Conservation (phyloP, 92 coral and sea anemone species). For the Epizoanthus illoricatus region DNA sequence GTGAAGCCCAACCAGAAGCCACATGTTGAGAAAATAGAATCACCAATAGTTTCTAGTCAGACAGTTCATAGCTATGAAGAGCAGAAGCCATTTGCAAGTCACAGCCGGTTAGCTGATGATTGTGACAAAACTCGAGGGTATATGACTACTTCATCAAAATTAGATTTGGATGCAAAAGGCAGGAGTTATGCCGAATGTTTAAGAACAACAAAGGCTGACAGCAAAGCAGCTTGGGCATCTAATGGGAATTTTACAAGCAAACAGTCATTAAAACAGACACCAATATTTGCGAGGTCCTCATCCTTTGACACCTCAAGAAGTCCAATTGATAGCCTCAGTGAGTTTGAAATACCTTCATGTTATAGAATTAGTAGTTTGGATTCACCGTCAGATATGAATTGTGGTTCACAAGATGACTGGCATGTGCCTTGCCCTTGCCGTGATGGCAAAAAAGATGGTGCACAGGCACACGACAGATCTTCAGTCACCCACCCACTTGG, state of each 20-base stretch:
- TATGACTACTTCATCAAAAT: background rate
- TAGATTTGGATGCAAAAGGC: background rate
- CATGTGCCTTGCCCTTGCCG: background rate
- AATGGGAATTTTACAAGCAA: background rate
- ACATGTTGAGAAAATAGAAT: background rate
- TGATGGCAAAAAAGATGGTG: no score
- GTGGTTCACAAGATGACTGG: background rate
- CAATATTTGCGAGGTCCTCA: background rate
- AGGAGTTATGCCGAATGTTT: conserved; percentile 2
- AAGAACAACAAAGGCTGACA: background rate
- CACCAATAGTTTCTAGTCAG: background rate
- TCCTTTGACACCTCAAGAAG: background rate
- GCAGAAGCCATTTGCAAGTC: background rate
- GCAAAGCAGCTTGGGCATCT: background rate
- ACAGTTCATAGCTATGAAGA: background rate
- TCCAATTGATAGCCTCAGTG: conserved; percentile 62
- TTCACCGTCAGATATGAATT: background rate
- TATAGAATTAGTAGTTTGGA: background rate
- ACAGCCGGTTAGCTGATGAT: background rate
- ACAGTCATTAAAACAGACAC: background rate
- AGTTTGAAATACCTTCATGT: conserved; percentile 43
- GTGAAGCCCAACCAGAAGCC: conserved; percentile 7
- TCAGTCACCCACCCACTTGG: background rate
- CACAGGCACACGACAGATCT: background rate
- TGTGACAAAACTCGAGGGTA: background rate